Evolutionary conservation across 1,140 invertebrate genomes (phyloP).

Genomic region (Metopolophium dirhodum): DNA sequence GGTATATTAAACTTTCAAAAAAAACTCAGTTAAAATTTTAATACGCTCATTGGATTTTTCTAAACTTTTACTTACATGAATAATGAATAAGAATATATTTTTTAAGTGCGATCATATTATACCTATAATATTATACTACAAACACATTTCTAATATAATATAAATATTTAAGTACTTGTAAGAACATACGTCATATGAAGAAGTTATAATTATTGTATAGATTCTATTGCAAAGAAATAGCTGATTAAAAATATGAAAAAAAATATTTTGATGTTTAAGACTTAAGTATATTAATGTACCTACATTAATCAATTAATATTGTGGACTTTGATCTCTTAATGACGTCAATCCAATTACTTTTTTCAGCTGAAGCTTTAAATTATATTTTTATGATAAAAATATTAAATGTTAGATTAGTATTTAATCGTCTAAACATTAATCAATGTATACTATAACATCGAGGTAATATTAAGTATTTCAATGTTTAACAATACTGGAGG

Average conservation of each 20-base stretch:
- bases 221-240: too few species aligned
- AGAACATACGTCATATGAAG: too few species aligned
- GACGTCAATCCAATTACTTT: conserved; percentile 29
- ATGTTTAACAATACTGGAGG: background rate
- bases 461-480: background rate
- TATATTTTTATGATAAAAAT: background rate
- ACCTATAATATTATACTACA: too few species aligned
- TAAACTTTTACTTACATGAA: too few species aligned
- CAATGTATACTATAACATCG: background rate
- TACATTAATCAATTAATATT: background rate
- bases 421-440: background rate
- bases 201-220: too few species aligned
- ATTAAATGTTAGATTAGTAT: background rate
- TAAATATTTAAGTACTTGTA: too few species aligned
- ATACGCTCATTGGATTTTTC: background rate
- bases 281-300: background rate
- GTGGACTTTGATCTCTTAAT: background rate
- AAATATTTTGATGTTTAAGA: background rate
- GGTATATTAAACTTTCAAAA: too few species aligned
- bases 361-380: background rate
- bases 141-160: too few species aligned
- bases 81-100: too few species aligned
- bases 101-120: too few species aligned
- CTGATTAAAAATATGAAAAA: background rate
- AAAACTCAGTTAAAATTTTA: too few species aligned